Conservation (phyloP, 2,888 invertebrate species). For the Sarcophaga caerulescens region DNA sequence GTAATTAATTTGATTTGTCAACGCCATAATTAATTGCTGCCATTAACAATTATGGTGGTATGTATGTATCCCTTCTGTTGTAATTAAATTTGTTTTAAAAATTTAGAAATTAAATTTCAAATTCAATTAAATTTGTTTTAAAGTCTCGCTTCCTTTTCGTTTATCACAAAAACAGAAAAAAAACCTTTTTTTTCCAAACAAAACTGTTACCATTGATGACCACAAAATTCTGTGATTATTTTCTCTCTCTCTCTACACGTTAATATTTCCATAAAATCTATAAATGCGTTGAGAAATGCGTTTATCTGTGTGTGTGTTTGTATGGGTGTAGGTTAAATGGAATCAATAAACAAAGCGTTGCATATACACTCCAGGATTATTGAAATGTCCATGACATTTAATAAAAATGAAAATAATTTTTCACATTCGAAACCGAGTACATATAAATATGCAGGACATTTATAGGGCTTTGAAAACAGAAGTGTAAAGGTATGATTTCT, state of each 20-base stretch:
- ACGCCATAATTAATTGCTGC: not conserved
- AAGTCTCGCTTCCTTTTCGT: not conserved
- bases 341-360: not conserved
- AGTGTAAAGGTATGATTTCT: not conserved
- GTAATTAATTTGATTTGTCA: not conserved
- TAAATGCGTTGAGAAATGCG: not conserved
- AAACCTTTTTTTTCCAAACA: no score
- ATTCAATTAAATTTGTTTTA: not conserved
- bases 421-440: not conserved
- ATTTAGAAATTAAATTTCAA: not conserved
- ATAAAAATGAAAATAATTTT: not conserved
- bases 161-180: no score
- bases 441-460: not conserved
- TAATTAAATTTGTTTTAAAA: not conserved
- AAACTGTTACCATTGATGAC: no score
- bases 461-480: not conserved
- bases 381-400: conserved; percentile 24
- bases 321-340: not conserved
- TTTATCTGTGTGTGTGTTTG: not conserved
- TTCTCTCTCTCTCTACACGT: not conserved
- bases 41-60: not conserved
- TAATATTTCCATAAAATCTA: not conserved
- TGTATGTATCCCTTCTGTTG: no score
- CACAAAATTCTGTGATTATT: not conserved
- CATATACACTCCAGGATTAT: conserved; percentile 1